Evolutionary conservation across 2,113 vertebrate species (phyloP).

Genomic region (Pao palembangensis): DNA sequence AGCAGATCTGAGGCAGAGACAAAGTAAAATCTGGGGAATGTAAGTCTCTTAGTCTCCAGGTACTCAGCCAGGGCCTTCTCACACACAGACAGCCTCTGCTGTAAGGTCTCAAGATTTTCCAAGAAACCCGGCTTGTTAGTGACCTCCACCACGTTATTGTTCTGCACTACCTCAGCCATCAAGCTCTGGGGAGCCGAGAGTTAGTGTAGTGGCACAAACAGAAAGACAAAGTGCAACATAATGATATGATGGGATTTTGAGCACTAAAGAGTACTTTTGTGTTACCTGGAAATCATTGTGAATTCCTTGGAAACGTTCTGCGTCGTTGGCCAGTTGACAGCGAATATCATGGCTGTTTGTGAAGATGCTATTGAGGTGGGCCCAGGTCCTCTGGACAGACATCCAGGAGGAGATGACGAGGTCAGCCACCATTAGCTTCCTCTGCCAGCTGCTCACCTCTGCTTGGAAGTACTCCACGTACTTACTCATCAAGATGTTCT

Average conservation of each 20-base stretch:
- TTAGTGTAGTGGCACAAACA: neutral
- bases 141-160: constrained; percentile 73
- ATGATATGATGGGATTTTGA: neutral
- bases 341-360: constrained; percentile 81
- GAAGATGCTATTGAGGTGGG: constrained; percentile 82
- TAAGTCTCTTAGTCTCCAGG: constrained; percentile 72
- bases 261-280: neutral
- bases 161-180: constrained; percentile 68
- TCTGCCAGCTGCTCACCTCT: constrained; percentile 80
- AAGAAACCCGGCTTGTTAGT: constrained; percentile 72
- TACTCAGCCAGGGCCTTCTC: constrained; percentile 76
- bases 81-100: constrained; percentile 74
- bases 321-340: constrained; percentile 78
- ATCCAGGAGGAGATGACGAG: constrained; percentile 78
- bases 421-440: constrained; percentile 77
- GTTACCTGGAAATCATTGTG: constrained; percentile 79
- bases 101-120: constrained; percentile 73
- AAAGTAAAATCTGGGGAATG: constrained; percentile 74
- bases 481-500: constrained; percentile 83
- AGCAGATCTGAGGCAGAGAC: constrained; percentile 74
- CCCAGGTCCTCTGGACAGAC: constrained; percentile 80
- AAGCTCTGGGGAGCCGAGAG: constrained; percentile 49
- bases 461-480: constrained; percentile 81
- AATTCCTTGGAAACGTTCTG: constrained; percentile 75
- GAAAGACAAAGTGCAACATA: neutral